phyloP scores from a whole-genome alignment of 2,113 vertebrate genomes.

The Steatornis caripensis region DNA sequence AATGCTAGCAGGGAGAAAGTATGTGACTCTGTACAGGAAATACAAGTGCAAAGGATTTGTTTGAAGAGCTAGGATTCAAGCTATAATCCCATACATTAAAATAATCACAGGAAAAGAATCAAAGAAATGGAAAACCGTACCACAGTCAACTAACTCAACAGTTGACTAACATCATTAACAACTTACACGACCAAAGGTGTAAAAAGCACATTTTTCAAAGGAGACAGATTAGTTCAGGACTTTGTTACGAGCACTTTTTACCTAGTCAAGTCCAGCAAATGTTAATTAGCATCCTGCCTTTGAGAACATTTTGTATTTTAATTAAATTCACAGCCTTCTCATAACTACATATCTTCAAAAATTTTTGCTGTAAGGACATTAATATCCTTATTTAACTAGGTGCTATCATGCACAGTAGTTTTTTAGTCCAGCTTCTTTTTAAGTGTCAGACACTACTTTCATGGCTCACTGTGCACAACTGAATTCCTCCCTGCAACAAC shows the following conservation, averaged over 20 bases:
- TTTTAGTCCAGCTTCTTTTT: constrained; percentile 9
- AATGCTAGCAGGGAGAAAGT: not conserved
- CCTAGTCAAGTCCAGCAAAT: not conserved
- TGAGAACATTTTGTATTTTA: constrained; percentile 31
- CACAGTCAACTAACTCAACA: not conserved
- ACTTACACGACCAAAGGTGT: not conserved
- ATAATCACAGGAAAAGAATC: not conserved
- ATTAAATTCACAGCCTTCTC: constrained; percentile 26
- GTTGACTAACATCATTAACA: not conserved
- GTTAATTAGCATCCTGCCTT: constrained; percentile 17
- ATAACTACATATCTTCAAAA: not conserved
- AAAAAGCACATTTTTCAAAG: constrained; percentile 8
- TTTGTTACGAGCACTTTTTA: not conserved
- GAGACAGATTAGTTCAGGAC: not conserved
- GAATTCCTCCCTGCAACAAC: constrained; percentile 45
- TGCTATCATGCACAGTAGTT: constrained; percentile 5
- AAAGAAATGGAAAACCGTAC: not conserved
- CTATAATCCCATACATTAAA: not conserved
- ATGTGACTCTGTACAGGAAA: not conserved
- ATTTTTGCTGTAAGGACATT: not conserved
- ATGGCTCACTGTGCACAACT: constrained; percentile 2
- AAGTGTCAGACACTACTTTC: constrained; percentile 8
- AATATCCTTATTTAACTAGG: constrained; percentile 32
- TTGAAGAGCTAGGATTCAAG: not conserved
- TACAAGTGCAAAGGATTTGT: not conserved